These are phyloP conservation scores for Drosophila ironensis DNA, from an alignment of 1,140 invertebrate genomes.

Conservation along the genomic window DNA sequence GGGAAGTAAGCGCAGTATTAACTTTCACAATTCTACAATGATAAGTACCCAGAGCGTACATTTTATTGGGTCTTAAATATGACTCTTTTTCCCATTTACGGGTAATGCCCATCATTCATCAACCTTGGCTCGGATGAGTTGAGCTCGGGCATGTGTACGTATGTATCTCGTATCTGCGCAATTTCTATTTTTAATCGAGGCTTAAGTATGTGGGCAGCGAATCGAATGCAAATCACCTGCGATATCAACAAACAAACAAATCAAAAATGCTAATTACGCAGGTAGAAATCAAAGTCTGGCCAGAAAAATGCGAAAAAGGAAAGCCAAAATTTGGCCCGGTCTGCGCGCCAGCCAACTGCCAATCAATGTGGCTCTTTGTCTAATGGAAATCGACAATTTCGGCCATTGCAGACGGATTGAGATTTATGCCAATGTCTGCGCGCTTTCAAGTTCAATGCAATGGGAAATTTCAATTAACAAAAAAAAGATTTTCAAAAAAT, in stretches of 20 bases:
- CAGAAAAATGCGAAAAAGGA: conserved; percentile 20
- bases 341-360: conserved; percentile 36
- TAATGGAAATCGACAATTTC: conserved; percentile 47
- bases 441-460: conserved; percentile 69
- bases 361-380: conserved; percentile 40
- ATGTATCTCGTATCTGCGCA: conserved; percentile 14
- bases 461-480: conserved; percentile 67
- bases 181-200: conserved; percentile 30
- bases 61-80: conserved; percentile 5
- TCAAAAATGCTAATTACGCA: conserved; percentile 51
- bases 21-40: conserved; percentile 8
- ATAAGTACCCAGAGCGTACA: not conserved
- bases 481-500: conserved; percentile 11
- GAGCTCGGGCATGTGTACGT: not conserved
- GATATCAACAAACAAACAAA: conserved; percentile 6
- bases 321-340: conserved; percentile 40
- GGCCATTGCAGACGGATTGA: conserved; percentile 33
- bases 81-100: not conserved
- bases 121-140: conserved; percentile 12
- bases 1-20: not conserved
- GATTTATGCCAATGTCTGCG: conserved; percentile 43
- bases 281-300: conserved; percentile 40
- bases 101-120: conserved; percentile 4
- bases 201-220: conserved; percentile 4
- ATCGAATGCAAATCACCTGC: conserved; percentile 14